Evolutionary conservation across 2,797 vertebrate genomes (phyloP).

Genomic region (Diglossa cyanea): DNA sequence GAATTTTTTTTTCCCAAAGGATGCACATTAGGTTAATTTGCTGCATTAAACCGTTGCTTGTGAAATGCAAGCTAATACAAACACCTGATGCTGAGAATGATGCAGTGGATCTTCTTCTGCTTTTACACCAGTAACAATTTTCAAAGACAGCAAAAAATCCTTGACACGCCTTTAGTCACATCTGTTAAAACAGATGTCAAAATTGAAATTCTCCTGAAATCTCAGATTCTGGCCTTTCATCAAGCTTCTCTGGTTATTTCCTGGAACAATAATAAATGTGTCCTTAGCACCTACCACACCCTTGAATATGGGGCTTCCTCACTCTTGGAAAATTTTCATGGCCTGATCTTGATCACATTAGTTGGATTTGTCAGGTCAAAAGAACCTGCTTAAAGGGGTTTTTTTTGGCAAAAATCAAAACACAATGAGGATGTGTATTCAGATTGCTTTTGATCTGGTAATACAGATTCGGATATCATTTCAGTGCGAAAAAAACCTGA

Average conservation of each 20-base stretch:
- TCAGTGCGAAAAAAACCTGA: not conserved
- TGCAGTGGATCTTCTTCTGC: not conserved
- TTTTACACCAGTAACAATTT: not conserved
- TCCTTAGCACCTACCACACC: not conserved
- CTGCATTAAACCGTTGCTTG: not conserved
- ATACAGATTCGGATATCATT: not conserved
- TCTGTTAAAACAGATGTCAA: not conserved
- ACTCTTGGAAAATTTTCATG: not conserved
- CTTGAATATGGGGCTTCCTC: not conserved
- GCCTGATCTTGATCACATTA: not conserved
- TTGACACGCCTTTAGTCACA: fast-evolving
- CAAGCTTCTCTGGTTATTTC: not conserved
- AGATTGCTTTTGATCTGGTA: not conserved
- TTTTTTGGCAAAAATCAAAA: not conserved
- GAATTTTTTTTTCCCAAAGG: not conserved
- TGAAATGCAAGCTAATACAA: not conserved
- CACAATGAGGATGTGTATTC: not conserved
- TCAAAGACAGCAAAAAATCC: not conserved
- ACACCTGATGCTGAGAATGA: not conserved
- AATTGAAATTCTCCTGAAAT: not conserved
- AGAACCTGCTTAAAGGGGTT: fast-evolving
- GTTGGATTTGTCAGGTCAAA: not conserved
- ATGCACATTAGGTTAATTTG: not conserved
- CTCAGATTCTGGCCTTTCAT: not conserved
- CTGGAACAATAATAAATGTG: not conserved